Base-by-base conservation (phyloP, 2,888 invertebrate genomes). In the Pollenia angustigena region DNA sequence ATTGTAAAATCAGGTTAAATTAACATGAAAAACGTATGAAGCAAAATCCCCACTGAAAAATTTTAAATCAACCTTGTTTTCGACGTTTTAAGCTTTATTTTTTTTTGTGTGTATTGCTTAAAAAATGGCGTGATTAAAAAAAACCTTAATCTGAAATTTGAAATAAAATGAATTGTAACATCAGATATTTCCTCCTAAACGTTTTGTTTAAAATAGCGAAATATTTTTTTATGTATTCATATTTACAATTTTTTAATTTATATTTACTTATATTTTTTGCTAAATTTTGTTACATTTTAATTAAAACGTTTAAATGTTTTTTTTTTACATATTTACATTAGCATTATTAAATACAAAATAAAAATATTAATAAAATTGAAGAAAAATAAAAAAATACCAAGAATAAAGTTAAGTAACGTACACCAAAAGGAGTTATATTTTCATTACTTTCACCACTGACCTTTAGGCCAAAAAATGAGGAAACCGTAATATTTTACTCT, bases 381-480 rank as follows among this genome's bases (percentile, higher is more conserved):
- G 40, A 44, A 7, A 18, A 48, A 16, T 11, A 18, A 40, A 9
- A 52, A 40, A 42, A 14, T 16, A 11, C 18, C 1, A 56, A 9
- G 56, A 64, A 72, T 16, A 79, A 78, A 54, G 18, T 78, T 66
- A 44, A 66, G 64, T 79, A 84, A 84, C 64, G 32, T 79, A 10
- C 52, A 52, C 52, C 40, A 60, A 78, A 87, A 84, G 76, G 62
- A 87, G 76, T 84, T 76, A 81, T 78, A 83, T 87, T 84, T 81
- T 87, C 83, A 87, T 87, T 84, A 87, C 87, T 87, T 87, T 87
- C 84, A 84, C 81, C 87, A 84, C 87, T 87, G 87, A 84, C 87
- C 87, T 87, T 84, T 84, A 78, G 87, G 84, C 81, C 78, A 84
- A 69, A 84, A 76, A 60, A 18, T 50, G 50, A 64, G 74, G 64